Evolutionary conservation across 2,888 invertebrate species (phyloP), one percentile per base, ranked within the genome.

Genomic region (Epistrophe eligans): DNA sequence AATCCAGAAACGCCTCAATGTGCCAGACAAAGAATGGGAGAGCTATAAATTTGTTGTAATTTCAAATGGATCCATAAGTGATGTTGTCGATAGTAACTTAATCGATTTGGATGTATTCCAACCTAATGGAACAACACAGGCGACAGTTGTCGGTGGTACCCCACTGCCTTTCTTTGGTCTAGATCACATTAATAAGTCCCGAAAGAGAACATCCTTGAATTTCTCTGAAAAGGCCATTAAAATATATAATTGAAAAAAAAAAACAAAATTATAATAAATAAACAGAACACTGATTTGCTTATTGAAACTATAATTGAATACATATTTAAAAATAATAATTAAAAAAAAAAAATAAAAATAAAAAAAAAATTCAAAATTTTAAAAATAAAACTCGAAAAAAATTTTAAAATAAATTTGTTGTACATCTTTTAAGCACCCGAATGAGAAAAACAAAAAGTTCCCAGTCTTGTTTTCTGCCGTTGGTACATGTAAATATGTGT

Each of bases 161-260:
- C 95, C 95, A 88, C 94, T 95, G 93, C 96, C 99, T 77, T 99
- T 98, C 97, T 95, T 99, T 89, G 99, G 99, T 57, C 94, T 99
- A 91, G 99, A 99, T 94, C 99, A 99, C 94, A 96, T 98, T 92
- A 99, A 99, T 95, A 99, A 99, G 94, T 97, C 98, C 89, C 98
- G 99, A 73, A 99, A 98, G 94, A 95, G 98, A 91, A 97, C 98
- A 91, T 96, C 99, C 91, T 97, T 98, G 94, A 98, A 97, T 94
- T 98, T 98, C 94, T 94, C 99, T 92, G 99, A 99, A 95, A 99
- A 99, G 94, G 98, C 99, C 91, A 99, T 99, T 94, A 99, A 99
- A 94, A 99, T 99, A 93, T 99, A 99, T 95, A 99, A 99, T 95
- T 99, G 95, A 94, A 92, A 28, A 88, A 40, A 57, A 43, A 17